phyloP scores from a whole-genome alignment of 2,113 vertebrate genomes.

The Typhlomys cinereus region DNA sequence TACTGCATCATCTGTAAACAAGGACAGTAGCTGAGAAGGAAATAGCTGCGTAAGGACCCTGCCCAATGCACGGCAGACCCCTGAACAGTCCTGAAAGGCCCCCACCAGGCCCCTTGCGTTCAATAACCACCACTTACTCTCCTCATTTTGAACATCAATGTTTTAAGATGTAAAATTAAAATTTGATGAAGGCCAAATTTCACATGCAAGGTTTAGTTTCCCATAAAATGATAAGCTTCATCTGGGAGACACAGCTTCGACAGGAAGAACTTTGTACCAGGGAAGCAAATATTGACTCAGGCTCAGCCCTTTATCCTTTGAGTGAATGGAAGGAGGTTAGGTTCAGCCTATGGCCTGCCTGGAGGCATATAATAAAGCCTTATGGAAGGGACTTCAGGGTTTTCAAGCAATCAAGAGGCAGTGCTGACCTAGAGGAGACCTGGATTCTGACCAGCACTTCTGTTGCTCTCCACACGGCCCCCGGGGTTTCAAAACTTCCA shows the following conservation, averaged over 20 bases:
- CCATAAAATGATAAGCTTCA: slow-evolving; percentile 9
- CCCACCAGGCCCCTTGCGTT: neutral
- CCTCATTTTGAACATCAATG: neutral
- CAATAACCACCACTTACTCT: neutral
- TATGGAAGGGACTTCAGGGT: accelerated
- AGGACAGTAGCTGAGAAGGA: neutral
- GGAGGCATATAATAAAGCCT: neutral
- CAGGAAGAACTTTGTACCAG: neutral
- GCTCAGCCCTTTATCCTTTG: neutral
- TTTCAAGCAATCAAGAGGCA: accelerated
- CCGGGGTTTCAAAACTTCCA: neutral
- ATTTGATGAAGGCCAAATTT: slow-evolving; percentile 54
- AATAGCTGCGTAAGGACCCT: neutral
- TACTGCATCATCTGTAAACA: neutral
- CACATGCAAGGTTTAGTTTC: slow-evolving; percentile 46
- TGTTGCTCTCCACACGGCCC: neutral
- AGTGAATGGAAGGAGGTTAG: neutral
- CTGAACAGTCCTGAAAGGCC: no score
- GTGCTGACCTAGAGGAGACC: accelerated
- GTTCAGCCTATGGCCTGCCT: neutral
- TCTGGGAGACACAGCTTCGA: neutral
- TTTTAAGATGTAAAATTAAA: slow-evolving; percentile 44
- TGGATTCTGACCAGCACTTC: neutral
- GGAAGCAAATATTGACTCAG: slow-evolving; percentile 63
- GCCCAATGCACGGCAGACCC: accelerated